Base-by-base conservation (phyloP, 2,113 vertebrate species). In the Furnarius figulus region DNA sequence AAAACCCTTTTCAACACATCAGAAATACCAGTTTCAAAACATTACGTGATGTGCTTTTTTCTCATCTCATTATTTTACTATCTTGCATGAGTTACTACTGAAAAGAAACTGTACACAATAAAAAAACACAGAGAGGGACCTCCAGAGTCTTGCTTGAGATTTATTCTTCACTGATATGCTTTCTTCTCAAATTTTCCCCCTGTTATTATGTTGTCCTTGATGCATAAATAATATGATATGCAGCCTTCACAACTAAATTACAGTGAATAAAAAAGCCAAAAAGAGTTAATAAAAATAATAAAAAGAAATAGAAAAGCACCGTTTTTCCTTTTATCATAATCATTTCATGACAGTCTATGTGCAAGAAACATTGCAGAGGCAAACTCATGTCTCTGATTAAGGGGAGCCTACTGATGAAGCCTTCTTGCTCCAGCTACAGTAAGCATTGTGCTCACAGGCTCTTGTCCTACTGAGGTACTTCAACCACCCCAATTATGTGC, bases 371-470 rank as follows among this genome's bases (percentile, higher is more conserved):
- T 6, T 37, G 17, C 20, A 50, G 35, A 56, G 35, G 12, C 18
- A 85, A 87, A 53, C 25, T 65, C 31, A 58, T 37, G 5, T 53
- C 37, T 58, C 42, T 52, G 46, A 61, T 28, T 23, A 22, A 46
- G 27, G 27, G 46, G 4, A 33, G 7, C 6, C 17, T 52, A 23
- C 0, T 0, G 40, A 74, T 15, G 18, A 74, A 55, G 7, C 23
- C 28, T 47, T 31, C 53, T 31, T 37, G 13, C 31, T 59, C 52
- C 24, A 25, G 16, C 35, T 59, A 18, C 24, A 49, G 52, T 21
- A 76, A 17, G 35, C 8, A 5, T 31, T 25, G 12, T 3, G 1
- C 24, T 35, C 23, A 8, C 13, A 28, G 35, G 5, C 15, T 28
- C 24, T 21, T 40, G 15, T n/a, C 31, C 62, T 42, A 12, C 24